A percentile compares a stretch with the other conserved stretches of the same genome.
phyloP scores from a whole-genome alignment of 2,113 vertebrate genomes.

The Fregata magnificens region DNA sequence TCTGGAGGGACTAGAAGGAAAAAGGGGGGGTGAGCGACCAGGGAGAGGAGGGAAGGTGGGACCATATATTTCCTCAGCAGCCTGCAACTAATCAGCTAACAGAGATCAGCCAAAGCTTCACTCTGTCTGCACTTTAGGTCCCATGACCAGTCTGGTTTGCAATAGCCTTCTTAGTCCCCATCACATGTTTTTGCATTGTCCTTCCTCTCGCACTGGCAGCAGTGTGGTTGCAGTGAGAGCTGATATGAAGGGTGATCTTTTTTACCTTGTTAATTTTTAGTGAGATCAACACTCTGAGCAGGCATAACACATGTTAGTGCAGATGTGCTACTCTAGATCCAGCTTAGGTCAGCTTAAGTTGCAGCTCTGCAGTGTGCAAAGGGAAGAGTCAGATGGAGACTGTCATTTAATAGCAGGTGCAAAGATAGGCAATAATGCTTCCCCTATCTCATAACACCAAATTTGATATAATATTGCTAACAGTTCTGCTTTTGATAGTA shows the following conservation, averaged over 20 bases:
- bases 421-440: not conserved
- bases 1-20: not conserved
- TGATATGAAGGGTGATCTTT: not conserved
- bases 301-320: not conserved
- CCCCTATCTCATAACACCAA: not conserved
- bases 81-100: not conserved
- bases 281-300: not conserved
- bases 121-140: not conserved
- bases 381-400: not conserved
- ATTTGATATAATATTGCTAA: not conserved
- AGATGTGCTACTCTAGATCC: not conserved
- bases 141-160: not conserved
- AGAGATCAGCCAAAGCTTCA: not conserved
- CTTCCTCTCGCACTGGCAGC: not conserved
- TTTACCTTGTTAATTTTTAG: not conserved
- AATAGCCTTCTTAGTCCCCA: not conserved
- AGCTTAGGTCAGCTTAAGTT: not conserved
- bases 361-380: not conserved
- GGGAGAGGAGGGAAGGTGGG: not conserved
- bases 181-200: not conserved
- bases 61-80: not conserved
- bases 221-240: not conserved
- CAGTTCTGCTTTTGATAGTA: not conserved
- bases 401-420: not conserved
- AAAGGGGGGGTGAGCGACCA: not conserved